A percentile compares a stretch with the other conserved stretches of the same genome.
phyloP scores from a whole-genome alignment of 2,113 vertebrate species.

The Notechis scutatus region DNA sequence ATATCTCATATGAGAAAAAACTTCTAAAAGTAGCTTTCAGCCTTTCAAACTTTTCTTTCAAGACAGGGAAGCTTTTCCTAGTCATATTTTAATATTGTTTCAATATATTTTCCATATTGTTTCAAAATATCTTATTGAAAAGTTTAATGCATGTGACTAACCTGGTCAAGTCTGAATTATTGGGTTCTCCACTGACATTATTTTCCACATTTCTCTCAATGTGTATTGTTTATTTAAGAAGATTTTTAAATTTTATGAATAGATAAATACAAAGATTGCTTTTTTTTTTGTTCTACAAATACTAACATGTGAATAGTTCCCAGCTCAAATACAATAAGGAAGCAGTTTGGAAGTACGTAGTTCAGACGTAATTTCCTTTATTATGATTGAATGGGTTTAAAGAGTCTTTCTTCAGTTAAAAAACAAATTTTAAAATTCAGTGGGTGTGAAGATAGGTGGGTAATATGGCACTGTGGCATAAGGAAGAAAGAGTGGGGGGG shows the following conservation, averaged over 20 bases:
- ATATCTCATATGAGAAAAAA: constrained; percentile 30
- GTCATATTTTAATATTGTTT: background rate
- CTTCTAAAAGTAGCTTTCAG: constrained; percentile 14
- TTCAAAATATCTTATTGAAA: background rate
- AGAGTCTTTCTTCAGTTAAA: background rate
- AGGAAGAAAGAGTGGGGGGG: background rate
- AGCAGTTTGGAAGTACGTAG: background rate
- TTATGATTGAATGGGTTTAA: background rate
- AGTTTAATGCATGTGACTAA: background rate
- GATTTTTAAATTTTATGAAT: background rate
- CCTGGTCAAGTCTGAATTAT: background rate
- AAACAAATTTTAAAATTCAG: background rate
- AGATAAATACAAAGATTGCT: background rate
- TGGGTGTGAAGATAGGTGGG: background rate
- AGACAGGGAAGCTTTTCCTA: background rate
- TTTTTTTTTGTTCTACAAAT: background rate
- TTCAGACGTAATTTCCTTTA: background rate
- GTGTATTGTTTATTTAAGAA: background rate
- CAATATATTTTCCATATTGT: background rate
- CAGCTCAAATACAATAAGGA: background rate
- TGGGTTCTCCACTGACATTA: background rate
- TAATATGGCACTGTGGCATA: background rate
- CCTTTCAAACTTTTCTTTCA: background rate
- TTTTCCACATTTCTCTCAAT: background rate
- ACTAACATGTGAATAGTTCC: background rate